Conservation (phyloP, 23 tunicate species). For the Styela clava region DNA sequence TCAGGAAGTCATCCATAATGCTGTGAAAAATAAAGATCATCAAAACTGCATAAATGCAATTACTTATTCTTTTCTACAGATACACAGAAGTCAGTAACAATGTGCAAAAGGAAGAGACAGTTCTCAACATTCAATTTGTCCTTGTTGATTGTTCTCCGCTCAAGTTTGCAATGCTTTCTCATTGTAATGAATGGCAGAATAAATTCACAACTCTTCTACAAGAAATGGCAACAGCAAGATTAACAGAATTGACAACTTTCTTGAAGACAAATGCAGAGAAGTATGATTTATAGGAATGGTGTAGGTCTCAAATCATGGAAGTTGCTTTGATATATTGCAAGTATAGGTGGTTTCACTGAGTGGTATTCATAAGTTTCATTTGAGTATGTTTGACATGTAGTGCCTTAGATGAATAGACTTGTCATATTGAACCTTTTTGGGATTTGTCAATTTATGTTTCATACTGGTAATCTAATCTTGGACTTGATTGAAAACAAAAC, state of each 20-base stretch:
- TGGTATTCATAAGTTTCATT: not conserved
- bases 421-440: not conserved
- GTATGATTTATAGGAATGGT: slow-evolving; percentile 20
- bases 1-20: too few relatives aligned
- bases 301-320: not conserved
- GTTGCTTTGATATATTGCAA: not conserved
- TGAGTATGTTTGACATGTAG: too few relatives aligned
- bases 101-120: slow-evolving; percentile 94
- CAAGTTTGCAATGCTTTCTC: slow-evolving; percentile 81
- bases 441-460: too few relatives aligned
- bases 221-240: slow-evolving; percentile 83
- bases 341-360: not conserved
- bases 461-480: too few relatives aligned
- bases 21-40: too few relatives aligned
- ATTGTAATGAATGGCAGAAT: slow-evolving; percentile 97
- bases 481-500: too few relatives aligned
- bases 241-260: slow-evolving; percentile 62
- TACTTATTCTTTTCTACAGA: slow-evolving; percentile 34
- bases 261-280: slow-evolving; percentile 68
- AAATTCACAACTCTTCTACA: slow-evolving; percentile 88
- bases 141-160: slow-evolving; percentile 88
- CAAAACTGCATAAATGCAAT: too few relatives aligned
- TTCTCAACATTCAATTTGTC: slow-evolving; percentile 82
- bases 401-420: too few relatives aligned
- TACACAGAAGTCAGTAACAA: slow-evolving; percentile 97